A percentile compares a stretch with the other conserved stretches of the same genome.
Conservation (phyloP, 1,140 invertebrate genomes). For the Ceratina calcarata region DNA sequence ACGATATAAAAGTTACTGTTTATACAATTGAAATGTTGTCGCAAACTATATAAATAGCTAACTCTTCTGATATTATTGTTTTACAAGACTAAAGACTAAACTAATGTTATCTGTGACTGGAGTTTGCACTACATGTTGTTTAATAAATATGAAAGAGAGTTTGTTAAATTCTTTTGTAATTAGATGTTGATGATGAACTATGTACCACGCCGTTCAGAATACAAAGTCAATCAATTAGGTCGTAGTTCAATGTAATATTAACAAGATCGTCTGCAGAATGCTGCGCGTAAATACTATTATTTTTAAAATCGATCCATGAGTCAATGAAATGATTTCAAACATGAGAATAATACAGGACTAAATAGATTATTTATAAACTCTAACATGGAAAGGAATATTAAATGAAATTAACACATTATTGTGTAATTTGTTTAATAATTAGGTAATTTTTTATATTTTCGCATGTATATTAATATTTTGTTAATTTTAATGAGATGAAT, state of each 20-base stretch:
- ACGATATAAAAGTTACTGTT: too few species aligned
- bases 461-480: neutral
- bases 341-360: too few species aligned
- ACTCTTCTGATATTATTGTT: too few species aligned
- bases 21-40: too few species aligned
- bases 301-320: neutral
- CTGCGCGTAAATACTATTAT: neutral
- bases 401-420: neutral
- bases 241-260: conserved; percentile 90
- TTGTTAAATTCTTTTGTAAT: neutral
- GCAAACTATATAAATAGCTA: too few species aligned
- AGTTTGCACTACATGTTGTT: neutral
- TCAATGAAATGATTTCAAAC: neutral
- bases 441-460: neutral
- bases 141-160: neutral
- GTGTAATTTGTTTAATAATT: neutral
- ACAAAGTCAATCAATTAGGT: conserved; percentile 89
- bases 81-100: too few species aligned
- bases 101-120: neutral
- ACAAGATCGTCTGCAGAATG: conserved; percentile 88
- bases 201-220: neutral
- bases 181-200: neutral
- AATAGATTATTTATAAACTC: too few species aligned
- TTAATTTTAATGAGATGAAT: neutral
- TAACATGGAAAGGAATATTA: neutral